Percentiles rank a stretch among this genome's conserved stretches.
Evolutionary conservation across 1,140 invertebrate genomes (phyloP).

Genomic region (Sycophila sp.): DNA sequence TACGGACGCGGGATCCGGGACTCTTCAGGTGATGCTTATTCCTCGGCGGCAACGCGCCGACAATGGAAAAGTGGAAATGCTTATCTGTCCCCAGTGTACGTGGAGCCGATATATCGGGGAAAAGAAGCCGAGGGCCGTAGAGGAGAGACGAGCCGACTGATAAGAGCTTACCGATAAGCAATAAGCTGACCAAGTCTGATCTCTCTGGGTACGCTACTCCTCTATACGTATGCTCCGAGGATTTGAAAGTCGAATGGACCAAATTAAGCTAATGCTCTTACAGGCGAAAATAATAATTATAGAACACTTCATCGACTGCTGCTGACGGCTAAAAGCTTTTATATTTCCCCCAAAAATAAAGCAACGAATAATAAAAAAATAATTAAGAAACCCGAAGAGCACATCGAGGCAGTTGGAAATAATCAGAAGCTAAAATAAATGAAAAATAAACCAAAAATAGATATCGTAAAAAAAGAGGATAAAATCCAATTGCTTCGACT

Average conservation of each 20-base stretch:
- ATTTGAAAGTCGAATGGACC: background rate
- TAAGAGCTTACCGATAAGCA: background rate
- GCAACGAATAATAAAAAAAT: too few species aligned
- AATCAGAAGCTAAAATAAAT: too few species aligned
- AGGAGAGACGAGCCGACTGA: background rate
- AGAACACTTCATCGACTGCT: too few species aligned
- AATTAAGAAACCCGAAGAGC: too few species aligned
- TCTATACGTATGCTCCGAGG: background rate
- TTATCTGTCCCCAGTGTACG: background rate
- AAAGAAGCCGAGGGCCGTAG: background rate
- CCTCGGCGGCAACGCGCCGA: background rate
- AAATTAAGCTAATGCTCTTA: conserved; percentile 15
- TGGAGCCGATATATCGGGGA: background rate
- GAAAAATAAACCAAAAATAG: too few species aligned
- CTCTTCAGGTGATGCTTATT: background rate
- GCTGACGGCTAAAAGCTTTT: too few species aligned
- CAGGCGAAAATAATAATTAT: too few species aligned
- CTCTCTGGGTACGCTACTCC: background rate
- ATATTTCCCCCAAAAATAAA: too few species aligned
- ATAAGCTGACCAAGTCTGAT: background rate
- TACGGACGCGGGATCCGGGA: too few species aligned
- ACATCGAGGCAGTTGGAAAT: too few species aligned
- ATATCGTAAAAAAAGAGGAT: too few species aligned
- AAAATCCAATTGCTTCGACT: too few species aligned
- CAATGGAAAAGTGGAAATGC: conserved; percentile 3